A percentile compares a stretch with the other conserved stretches of the same genome.
Conservation (phyloP, 1,140 invertebrate genomes). For the Drosophila biarmipes region DNA sequence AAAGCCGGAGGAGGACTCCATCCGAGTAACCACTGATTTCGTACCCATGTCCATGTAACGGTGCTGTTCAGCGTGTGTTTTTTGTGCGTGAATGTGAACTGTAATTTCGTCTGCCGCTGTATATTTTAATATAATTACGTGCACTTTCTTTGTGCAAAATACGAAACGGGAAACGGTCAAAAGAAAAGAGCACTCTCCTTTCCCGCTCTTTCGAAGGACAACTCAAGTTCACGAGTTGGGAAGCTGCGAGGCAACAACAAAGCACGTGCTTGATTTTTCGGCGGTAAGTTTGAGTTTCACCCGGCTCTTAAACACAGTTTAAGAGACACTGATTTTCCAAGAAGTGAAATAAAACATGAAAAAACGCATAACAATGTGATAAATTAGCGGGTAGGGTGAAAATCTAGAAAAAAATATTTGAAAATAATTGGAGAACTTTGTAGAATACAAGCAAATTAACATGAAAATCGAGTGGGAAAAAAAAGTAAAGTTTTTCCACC, state of each 20-base stretch:
- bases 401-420: slow-evolving; percentile 26
- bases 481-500: slow-evolving; percentile 1
- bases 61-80: slow-evolving; percentile 18
- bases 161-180: background rate
- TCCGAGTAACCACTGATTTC: slow-evolving; percentile 27
- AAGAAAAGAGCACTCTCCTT: slow-evolving; percentile 9
- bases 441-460: background rate
- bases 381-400: slow-evolving; percentile 16
- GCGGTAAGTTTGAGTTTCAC: slow-evolving; percentile 56
- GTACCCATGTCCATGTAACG: slow-evolving; percentile 57
- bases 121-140: slow-evolving; percentile 73
- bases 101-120: slow-evolving; percentile 66
- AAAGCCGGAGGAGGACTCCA: slow-evolving; percentile 25
- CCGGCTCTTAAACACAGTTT: slow-evolving; percentile 54
- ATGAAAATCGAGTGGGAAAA: background rate
- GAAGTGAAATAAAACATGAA: slow-evolving; percentile 3
- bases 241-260: slow-evolving; percentile 45
- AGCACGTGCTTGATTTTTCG: slow-evolving; percentile 32
- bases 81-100: slow-evolving; percentile 38
- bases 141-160: slow-evolving; percentile 54
- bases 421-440: slow-evolving; percentile 10
- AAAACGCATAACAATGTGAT: slow-evolving; percentile 21
- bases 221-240: slow-evolving; percentile 71
- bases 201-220: slow-evolving; percentile 55
- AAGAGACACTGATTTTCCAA: slow-evolving; percentile 21